Conservation (phyloP, 2,888 invertebrate genomes). For the Drosophila parthenogenetica region DNA sequence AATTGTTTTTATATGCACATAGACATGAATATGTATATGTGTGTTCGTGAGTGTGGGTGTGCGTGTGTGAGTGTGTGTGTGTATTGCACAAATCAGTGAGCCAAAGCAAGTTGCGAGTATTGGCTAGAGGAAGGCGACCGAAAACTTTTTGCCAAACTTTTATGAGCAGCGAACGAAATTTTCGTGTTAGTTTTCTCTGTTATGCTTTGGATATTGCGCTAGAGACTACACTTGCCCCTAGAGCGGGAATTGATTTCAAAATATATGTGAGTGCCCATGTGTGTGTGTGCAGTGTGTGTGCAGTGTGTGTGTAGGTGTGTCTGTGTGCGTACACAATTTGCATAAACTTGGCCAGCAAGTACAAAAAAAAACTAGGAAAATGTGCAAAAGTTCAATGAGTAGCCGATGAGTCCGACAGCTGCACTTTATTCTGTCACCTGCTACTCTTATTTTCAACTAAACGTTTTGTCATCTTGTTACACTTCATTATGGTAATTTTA, state of each 20-base stretch:
- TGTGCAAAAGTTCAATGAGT: conserved; percentile 30
- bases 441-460: background rate
- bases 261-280: conserved; percentile 21
- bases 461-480: conserved; percentile 20
- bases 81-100: conserved; percentile 49
- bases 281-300: background rate
- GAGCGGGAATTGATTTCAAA: conserved; percentile 51
- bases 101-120: conserved; percentile 33
- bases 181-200: conserved; percentile 54
- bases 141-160: conserved; percentile 68
- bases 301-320: background rate
- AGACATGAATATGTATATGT: too few species aligned
- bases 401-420: conserved; percentile 16
- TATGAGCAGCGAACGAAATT: conserved; percentile 71
- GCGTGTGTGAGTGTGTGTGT: conserved; percentile 11
- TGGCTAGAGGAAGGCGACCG: conserved; percentile 31
- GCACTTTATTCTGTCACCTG: conserved; percentile 26
- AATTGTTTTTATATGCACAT: conserved; percentile 43
- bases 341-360: conserved; percentile 29
- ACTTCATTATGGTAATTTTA: conserved; percentile 45
- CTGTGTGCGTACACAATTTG: conserved; percentile 39
- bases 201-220: conserved; percentile 48
- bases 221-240: conserved; percentile 41
- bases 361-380: background rate
- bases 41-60: background rate